These are phyloP conservation scores for Diuraphis noxia DNA, from an alignment of 1,140 invertebrate genomes.

Conservation along the genomic window DNA sequence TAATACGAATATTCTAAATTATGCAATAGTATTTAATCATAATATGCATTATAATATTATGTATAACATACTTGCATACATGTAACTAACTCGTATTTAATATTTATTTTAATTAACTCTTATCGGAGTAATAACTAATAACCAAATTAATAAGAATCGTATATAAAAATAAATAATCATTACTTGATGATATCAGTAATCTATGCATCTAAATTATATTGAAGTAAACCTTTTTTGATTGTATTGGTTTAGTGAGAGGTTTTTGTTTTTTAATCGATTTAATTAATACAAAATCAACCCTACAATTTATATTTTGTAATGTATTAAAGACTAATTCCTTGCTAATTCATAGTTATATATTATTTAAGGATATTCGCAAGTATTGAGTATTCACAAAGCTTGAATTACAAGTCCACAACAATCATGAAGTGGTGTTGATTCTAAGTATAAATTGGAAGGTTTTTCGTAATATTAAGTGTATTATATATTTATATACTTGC, in stretches of 20 bases:
- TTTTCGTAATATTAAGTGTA: no score
- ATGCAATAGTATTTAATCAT: background rate
- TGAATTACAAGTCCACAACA: background rate
- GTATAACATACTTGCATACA: background rate
- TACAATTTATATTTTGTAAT: background rate
- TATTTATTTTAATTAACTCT: background rate
- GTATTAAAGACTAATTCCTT: background rate
- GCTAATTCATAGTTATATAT: background rate
- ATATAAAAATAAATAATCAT: no score
- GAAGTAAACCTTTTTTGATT: background rate
- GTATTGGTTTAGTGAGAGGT: background rate
- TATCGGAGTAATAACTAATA: background rate
- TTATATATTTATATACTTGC: no score
- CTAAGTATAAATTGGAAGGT: background rate
- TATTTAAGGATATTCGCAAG: background rate
- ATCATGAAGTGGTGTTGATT: background rate
- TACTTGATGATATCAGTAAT: no score
- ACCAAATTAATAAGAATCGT: background rate
- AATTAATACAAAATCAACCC: no score
- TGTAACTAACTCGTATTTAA: background rate
- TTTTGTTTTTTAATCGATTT: no score
- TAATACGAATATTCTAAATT: conserved; percentile 15
- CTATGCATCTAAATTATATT: background rate
- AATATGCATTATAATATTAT: background rate
- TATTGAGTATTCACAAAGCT: background rate